A percentile compares a stretch with the other conserved stretches of the same genome.
These are phyloP conservation scores for Pempheris klunzingeri DNA, from an alignment of 2,797 vertebrate genomes.

Conservation along the genomic window DNA sequence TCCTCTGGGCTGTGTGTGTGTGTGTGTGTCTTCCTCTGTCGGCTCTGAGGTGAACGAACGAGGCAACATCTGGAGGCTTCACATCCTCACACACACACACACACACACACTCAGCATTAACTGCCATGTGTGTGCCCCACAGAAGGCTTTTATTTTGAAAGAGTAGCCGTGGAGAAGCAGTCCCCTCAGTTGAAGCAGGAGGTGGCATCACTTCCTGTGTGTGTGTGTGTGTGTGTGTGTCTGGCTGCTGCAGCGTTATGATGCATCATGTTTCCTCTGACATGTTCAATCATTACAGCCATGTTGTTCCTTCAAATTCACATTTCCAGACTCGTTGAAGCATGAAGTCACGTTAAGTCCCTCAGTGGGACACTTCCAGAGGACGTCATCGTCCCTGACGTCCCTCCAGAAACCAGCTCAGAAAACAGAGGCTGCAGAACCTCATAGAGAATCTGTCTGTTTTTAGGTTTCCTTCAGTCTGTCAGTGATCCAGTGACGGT, in stretches of 20 bases:
- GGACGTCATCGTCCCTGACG: not conserved
- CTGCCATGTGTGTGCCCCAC: not conserved
- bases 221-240: slow-evolving; percentile 13
- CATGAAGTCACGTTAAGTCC: not conserved
- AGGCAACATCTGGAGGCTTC: slow-evolving; percentile 33
- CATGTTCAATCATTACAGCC: not conserved
- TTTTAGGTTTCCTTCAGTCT: too few species aligned
- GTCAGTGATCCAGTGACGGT: too few species aligned
- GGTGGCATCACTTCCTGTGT: slow-evolving; percentile 30
- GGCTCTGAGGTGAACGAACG: slow-evolving; percentile 6
- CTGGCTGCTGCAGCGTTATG: slow-evolving; percentile 2
- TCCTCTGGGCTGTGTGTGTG: slow-evolving; percentile 38
- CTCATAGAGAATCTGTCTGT: too few species aligned
- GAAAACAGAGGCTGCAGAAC: too few species aligned
- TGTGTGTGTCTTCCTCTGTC: slow-evolving; percentile 26
- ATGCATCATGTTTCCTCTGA: slow-evolving; percentile 21
- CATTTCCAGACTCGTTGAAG: too few species aligned
- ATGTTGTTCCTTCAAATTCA: not conserved
- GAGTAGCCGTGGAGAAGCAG: not conserved
- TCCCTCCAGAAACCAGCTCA: too few species aligned
- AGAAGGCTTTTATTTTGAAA: slow-evolving; percentile 47
- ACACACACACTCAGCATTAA: not conserved
- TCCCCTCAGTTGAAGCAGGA: slow-evolving; percentile 1
- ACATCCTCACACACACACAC: slow-evolving; percentile 8
- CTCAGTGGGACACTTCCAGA: not conserved